Percentiles rank a stretch among this genome's conserved stretches.
These are phyloP conservation scores for Epinephelus fuscoguttatus DNA, from an alignment of 2,113 vertebrate genomes.

Conservation along the genomic window DNA sequence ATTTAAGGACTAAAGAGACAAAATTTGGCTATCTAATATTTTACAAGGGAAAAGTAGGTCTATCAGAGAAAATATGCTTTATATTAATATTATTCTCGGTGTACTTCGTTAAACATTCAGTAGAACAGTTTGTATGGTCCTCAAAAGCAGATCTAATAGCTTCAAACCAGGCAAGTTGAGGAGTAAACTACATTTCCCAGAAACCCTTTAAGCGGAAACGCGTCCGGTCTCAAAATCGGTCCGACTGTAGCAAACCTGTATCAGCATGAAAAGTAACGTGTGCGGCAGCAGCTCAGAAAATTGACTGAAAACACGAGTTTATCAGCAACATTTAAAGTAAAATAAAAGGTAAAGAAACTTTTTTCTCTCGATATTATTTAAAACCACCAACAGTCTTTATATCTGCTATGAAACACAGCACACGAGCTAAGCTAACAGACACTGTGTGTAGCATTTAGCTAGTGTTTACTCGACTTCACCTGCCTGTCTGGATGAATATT, in stretches of 20 bases:
- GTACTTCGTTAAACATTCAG: not conserved
- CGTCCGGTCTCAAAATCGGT: slow-evolving; percentile 23
- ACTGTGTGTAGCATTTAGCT: not conserved
- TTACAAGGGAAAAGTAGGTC: not conserved
- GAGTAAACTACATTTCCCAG: slow-evolving; percentile 71
- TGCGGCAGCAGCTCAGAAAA: not conserved
- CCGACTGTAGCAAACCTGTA: not conserved
- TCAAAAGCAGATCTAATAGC: not conserved
- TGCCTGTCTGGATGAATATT: not conserved
- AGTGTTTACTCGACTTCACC: not conserved
- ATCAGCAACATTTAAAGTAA: not conserved
- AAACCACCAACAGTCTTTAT: rapidly evolving
- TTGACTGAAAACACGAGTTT: not conserved
- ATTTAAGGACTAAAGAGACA: not conserved
- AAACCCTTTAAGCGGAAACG: slow-evolving; percentile 22
- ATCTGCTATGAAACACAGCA: not conserved
- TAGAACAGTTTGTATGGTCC: not conserved
- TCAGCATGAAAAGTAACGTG: slow-evolving; percentile 4
- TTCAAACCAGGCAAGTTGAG: rapidly evolving
- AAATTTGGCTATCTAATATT: not conserved
- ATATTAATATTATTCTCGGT: not conserved
- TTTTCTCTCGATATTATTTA: rapidly evolving
- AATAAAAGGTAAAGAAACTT: slow-evolving; percentile 29
- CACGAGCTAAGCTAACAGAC: not conserved
- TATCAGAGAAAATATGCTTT: no score